A percentile compares a stretch with the other conserved stretches of the same genome.
phyloP scores from a whole-genome alignment of 2,113 vertebrate species.

The Cisticola juncidis region DNA sequence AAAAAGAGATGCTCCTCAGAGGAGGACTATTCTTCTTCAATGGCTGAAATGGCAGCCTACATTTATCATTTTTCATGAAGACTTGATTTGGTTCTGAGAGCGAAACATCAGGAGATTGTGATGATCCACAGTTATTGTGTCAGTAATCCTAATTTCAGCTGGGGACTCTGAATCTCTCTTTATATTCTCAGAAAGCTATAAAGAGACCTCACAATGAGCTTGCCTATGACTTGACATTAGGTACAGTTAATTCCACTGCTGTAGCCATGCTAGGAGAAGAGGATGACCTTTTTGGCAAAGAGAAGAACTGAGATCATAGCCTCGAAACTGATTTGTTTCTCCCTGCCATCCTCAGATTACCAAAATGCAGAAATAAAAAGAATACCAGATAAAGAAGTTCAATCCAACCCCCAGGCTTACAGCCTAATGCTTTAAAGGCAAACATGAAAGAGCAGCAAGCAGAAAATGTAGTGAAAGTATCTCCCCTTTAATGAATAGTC shows the following conservation, averaged over 20 bases:
- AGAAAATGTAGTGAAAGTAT: background rate
- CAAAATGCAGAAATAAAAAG: background rate
- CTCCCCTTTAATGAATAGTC: background rate
- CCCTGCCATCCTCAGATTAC: background rate
- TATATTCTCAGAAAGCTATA: background rate
- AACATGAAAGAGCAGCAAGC: slow-evolving; percentile 40
- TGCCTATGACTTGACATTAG: background rate
- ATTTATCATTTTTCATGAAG: background rate
- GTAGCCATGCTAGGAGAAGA: background rate
- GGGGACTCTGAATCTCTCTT: background rate
- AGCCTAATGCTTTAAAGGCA: slow-evolving; percentile 21
- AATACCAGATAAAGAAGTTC: slow-evolving; percentile 7
- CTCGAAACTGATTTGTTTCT: background rate
- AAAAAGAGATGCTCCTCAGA: background rate
- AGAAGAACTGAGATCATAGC: background rate
- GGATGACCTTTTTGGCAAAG: background rate
- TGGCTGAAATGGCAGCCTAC: background rate
- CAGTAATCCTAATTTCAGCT: background rate
- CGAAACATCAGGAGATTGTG: background rate
- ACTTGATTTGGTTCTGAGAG: background rate
- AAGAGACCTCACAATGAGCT: background rate
- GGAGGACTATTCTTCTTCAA: background rate
- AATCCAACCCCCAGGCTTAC: background rate
- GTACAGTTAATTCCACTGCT: background rate
- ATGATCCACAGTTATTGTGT: background rate